phyloP scores from a whole-genome alignment of 2,888 invertebrate genomes.

The Dysmachus trigonus region DNA sequence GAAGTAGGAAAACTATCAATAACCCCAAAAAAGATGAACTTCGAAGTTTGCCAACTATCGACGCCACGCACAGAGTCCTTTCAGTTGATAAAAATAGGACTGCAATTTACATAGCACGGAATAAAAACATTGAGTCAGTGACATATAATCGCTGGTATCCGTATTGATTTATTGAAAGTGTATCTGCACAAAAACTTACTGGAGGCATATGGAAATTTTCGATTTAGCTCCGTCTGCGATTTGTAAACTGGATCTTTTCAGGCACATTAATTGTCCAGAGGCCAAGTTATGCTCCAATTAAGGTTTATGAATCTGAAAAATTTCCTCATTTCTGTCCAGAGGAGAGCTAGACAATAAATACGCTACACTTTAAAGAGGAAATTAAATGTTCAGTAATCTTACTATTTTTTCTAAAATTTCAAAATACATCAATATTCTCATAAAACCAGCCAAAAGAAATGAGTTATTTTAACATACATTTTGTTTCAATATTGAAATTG shows the following conservation, averaged over 20 bases:
- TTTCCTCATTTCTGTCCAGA: neutral
- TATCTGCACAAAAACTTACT: neutral
- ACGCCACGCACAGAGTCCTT: neutral
- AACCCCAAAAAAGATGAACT: neutral
- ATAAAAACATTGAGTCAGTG: neutral
- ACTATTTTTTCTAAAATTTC: neutral
- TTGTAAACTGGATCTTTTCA: too few species aligned
- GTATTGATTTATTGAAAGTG: neutral
- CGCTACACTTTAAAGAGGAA: neutral
- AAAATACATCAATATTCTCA: too few species aligned
- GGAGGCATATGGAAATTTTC: neutral
- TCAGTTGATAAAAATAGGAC: neutral
- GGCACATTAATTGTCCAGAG: neutral
- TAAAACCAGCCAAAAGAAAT: too few species aligned
- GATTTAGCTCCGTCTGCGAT: neutral
- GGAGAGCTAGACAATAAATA: neutral
- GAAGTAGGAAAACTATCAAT: neutral
- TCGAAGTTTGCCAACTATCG: neutral
- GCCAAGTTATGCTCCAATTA: neutral
- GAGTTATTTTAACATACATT: too few species aligned
- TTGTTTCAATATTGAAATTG: too few species aligned
- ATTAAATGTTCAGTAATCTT: neutral
- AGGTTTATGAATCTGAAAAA: neutral
- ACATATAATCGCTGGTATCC: neutral
- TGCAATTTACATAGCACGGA: neutral